These are phyloP conservation scores for Drosophila parvula DNA, from an alignment of 1,140 invertebrate genomes.

Conservation along the genomic window DNA sequence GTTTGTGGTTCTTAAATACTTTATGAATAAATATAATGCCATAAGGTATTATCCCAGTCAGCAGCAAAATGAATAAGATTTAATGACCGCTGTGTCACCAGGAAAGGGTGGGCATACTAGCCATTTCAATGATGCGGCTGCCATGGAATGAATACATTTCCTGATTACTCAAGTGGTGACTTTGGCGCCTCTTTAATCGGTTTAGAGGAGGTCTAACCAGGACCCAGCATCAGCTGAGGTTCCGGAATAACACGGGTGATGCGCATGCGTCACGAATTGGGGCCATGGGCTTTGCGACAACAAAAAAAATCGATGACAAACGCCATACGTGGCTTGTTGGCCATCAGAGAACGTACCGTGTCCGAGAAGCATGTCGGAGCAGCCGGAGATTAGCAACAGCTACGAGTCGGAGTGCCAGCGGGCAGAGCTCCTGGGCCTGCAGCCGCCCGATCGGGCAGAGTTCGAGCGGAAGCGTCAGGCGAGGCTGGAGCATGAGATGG, in stretches of 20 bases:
- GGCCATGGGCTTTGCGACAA: constrained; percentile 16
- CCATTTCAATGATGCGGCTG: no score
- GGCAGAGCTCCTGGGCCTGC: constrained; percentile 89
- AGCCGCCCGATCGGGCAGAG: constrained; percentile 87
- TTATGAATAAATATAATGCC: not conserved
- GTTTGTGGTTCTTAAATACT: not conserved
- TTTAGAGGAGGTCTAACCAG: not conserved
- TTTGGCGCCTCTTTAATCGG: not conserved
- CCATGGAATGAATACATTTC: no score
- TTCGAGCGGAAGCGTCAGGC: constrained; percentile 85
- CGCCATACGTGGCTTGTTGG: no score
- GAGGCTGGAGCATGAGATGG: constrained; percentile 72
- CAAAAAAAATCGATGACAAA: constrained; percentile 59
- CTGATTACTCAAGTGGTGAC: not conserved
- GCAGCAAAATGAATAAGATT: not conserved
- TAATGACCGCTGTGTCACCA: no score
- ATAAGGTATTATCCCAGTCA: not conserved
- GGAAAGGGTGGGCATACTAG: no score
- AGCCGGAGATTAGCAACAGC: constrained; percentile 76
- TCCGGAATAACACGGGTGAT: no score
- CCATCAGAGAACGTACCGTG: no score
- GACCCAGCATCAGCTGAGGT: constrained; percentile 42
- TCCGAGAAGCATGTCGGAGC: constrained; percentile 51
- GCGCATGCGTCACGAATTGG: constrained; percentile 36
- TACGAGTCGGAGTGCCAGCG: constrained; percentile 90